A percentile compares a stretch with the other conserved stretches of the same genome.
These are phyloP conservation scores for Drosophila paracracens DNA, from an alignment of 2,888 invertebrate genomes.

Conservation along the genomic window DNA sequence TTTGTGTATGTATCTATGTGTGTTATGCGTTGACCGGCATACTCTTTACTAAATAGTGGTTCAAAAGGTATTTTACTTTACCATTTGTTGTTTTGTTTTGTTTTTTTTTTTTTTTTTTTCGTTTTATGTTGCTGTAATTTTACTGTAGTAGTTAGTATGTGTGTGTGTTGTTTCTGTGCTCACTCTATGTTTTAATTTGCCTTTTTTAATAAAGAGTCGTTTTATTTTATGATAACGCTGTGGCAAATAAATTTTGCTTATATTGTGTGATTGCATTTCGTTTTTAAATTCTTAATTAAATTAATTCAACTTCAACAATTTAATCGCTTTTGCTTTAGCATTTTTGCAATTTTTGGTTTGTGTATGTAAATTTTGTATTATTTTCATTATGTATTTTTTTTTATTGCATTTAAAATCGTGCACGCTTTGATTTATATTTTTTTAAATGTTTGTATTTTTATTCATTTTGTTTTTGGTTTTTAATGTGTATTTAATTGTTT, in stretches of 20 bases:
- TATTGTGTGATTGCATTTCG: constrained; percentile 59
- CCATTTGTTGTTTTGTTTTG: constrained; percentile 20
- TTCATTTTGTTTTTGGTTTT: constrained; percentile 25
- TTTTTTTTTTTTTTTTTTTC: constrained; percentile 22
- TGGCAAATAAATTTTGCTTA: constrained; percentile 50
- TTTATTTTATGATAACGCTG: constrained; percentile 42
- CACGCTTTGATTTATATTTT: constrained; percentile 60
- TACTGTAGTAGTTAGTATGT: constrained; percentile 50
- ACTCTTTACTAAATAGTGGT: constrained; percentile 60
- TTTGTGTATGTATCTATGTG: constrained; percentile 35
- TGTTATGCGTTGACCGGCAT: constrained; percentile 50
- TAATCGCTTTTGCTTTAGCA: constrained; percentile 25
- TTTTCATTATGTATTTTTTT: constrained; percentile 55
- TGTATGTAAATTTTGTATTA: constrained; percentile 67
- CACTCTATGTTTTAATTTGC: constrained; percentile 75
- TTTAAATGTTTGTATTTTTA: constrained; percentile 41
- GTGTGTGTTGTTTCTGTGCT: constrained; percentile 63
- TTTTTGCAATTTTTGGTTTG: constrained; percentile 31
- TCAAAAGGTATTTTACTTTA: constrained; percentile 40
- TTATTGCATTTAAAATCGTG: constrained; percentile 79
- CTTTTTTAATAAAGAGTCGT: constrained; percentile 51
- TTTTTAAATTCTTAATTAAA: constrained; percentile 69
- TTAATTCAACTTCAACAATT: constrained; percentile 74
- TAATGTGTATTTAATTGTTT: constrained; percentile 62
- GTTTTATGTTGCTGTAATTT: constrained; percentile 29